phyloP scores from a whole-genome alignment of 2,113 vertebrate genomes.

The Rhinoptilus africanus region DNA sequence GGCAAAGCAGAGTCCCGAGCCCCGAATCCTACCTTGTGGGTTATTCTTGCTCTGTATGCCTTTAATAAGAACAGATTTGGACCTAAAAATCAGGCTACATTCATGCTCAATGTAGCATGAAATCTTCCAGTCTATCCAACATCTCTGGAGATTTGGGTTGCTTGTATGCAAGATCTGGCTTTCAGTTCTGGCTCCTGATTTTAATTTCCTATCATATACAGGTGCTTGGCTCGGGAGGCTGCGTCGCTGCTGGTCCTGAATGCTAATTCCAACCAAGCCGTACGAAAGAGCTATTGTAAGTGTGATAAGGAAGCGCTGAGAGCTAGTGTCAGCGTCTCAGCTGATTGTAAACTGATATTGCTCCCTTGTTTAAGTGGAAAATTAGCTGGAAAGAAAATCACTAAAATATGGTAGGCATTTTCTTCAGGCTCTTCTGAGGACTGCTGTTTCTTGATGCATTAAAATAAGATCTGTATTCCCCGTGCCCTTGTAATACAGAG shows the following conservation, averaged over 20 bases:
- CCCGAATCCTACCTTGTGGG: background rate
- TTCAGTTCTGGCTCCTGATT: constrained; percentile 33
- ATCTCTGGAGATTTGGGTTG: background rate
- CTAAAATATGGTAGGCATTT: constrained; percentile 34
- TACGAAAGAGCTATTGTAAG: background rate
- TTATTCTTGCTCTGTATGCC: background rate
- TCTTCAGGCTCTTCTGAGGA: background rate
- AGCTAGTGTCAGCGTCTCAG: constrained; percentile 2
- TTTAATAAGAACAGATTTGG: background rate
- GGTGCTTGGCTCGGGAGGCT: constrained; percentile 31
- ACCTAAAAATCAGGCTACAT: background rate
- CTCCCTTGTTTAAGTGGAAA: constrained; percentile 54
- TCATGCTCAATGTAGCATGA: constrained; percentile 3
- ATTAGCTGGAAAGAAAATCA: constrained; percentile 36
- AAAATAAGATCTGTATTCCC: constrained; percentile 18
- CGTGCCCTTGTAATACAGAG: constrained; percentile 4
- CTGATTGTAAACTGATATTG: constrained; percentile 48
- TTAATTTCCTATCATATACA: constrained; percentile 3
- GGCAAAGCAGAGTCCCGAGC: background rate
- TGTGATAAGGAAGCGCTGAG: constrained; percentile 45
- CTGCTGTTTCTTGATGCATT: background rate
- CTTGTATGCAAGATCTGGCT: constrained; percentile 29
- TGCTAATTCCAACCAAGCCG: background rate
- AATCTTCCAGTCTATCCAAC: background rate
- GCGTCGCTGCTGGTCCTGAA: constrained; percentile 20